phyloP scores from a whole-genome alignment of 1,140 invertebrate species.

The Frieseomelitta varia region DNA sequence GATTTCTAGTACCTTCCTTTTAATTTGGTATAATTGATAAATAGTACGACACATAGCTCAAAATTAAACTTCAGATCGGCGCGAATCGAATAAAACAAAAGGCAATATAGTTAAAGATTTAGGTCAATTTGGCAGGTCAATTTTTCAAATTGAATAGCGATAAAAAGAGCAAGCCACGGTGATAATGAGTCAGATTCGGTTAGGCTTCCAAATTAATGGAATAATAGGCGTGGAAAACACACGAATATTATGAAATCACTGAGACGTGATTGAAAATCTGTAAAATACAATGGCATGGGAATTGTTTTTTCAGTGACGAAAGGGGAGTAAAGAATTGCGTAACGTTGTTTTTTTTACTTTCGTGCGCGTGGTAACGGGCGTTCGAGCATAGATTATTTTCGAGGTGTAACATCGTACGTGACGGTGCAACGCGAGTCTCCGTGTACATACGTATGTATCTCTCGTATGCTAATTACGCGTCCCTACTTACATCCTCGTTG shows the following conservation, averaged over 20 bases:
- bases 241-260: too few relatives aligned
- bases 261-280: neutral
- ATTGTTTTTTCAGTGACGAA: neutral
- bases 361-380: neutral
- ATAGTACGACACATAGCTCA: neutral
- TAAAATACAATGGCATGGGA: conserved; percentile 4
- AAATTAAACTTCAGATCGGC: too few relatives aligned
- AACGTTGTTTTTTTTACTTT: conserved; percentile 11
- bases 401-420: conserved; percentile 23
- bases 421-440: conserved; percentile 17
- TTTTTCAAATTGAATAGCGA: neutral
- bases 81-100: too few relatives aligned
- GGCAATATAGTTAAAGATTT: too few relatives aligned
- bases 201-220: too few relatives aligned
- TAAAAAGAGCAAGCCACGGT: neutral
- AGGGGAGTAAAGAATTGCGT: neutral
- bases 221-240: neutral
- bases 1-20: too few relatives aligned
- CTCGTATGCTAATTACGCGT: conserved; percentile 14
- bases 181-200: too few relatives aligned
- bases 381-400: conserved; percentile 22
- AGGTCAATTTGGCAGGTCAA: too few relatives aligned
- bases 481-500: neutral
- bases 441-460: neutral
- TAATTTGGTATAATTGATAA: too few relatives aligned